Percentiles rank a stretch among this genome's conserved stretches.
Conservation (phyloP, 2,113 vertebrate genomes). For the Symphodus melops region DNA sequence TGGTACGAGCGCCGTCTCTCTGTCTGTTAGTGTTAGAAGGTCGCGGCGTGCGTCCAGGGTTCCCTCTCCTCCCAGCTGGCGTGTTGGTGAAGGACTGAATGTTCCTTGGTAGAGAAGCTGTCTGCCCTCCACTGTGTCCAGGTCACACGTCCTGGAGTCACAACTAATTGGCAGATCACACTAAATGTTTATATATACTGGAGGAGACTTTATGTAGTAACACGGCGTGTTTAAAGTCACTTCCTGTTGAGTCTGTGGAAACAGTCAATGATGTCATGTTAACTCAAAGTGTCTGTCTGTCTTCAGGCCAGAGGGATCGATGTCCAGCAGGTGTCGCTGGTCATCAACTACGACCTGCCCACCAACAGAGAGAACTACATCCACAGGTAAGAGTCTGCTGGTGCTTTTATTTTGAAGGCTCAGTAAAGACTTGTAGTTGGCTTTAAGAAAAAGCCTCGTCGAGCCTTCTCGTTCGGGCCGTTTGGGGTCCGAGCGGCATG, state of each 20-base stretch:
- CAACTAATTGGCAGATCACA: constrained; percentile 76
- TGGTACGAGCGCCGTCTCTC: constrained; percentile 83
- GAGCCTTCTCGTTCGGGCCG: too few species aligned
- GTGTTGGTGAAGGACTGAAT: constrained; percentile 76
- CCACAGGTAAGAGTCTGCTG: constrained; percentile 83
- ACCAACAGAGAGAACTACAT: constrained; percentile 89
- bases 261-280: too few species aligned
- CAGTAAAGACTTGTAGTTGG: too few species aligned
- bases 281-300: too few species aligned
- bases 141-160: constrained; percentile 49
- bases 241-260: too few species aligned
- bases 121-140: constrained; percentile 80
- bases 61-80: constrained; percentile 78
- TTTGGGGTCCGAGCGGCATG: too few species aligned
- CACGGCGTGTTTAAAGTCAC: too few species aligned
- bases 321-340: constrained; percentile 87
- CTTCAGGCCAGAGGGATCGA: constrained; percentile 85
- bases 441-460: too few species aligned
- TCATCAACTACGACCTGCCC: constrained; percentile 89
- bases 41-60: constrained; percentile 51
- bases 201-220: too few species aligned
- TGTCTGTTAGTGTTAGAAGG: too few species aligned
- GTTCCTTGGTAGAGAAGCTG: constrained; percentile 75
- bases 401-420: too few species aligned
- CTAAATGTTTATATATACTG: neutral